Evolutionary conservation across 2,888 invertebrate genomes (phyloP), one percentile per base, ranked within the genome.

Genomic region (Agrochola litura): DNA sequence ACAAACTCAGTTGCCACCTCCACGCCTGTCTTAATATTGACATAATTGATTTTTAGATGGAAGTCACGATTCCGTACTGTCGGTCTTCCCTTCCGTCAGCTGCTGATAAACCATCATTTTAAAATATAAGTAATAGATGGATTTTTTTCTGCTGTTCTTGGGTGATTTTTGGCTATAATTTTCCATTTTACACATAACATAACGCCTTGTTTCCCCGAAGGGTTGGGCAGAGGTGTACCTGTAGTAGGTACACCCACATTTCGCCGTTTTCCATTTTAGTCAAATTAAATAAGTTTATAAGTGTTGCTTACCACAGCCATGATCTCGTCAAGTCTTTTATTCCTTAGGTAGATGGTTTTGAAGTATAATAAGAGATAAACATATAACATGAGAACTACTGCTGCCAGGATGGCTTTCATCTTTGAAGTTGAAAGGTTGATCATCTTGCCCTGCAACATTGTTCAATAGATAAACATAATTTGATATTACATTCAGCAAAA

Each of bases 251-350:
- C n/a, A n/a, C n/a, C n/a, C n/a, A n/a, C n/a, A n/a, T n/a, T n/a
- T n/a, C n/a, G n/a, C n/a, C n/a, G n/a, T 25, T 25, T 19, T 25
- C 9, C 10, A 52, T 67, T 41, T 22, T 25, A 4, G 54, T 37
- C 6, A 16, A 37, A 54, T 25, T 54, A 68, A 61, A 6, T 30
- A 65, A 49, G 2, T 6, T 22, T 9, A 14, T 22, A 54, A 68
- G 56, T 19, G 4, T 58, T 63, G 54, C 83, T 87, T 52, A 93
- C 93, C 91, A 90, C 85, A 6, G 85, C 84, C 79, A 85, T 81
- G 1, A 93, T 89, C 52, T 79, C 64, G 9, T 91, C 92, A 6
- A 93, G 88, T 64, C 89, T 90, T 76, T 92, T 90, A 25, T 74
- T 87, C 78, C 89, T 91, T 65, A 90, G 12, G 73, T 91, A 92